A percentile compares a stretch with the other conserved stretches of the same genome.
These are phyloP conservation scores for Caloenas nicobarica DNA, from an alignment of 2,113 vertebrate species.

Conservation along the genomic window DNA sequence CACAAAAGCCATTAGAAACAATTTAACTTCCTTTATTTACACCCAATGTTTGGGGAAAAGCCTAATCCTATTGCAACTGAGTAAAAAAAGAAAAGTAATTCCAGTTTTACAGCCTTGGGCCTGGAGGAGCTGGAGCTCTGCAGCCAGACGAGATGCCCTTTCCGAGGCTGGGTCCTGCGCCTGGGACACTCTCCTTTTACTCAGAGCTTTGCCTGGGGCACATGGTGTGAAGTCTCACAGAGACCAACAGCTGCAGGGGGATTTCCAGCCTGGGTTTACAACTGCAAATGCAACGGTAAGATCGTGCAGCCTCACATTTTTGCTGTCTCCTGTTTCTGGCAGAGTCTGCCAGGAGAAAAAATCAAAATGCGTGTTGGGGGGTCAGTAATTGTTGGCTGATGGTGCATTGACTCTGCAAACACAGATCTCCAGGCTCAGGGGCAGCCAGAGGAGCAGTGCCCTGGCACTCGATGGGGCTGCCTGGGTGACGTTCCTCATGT, in stretches of 20 bases:
- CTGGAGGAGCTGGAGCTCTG: accelerated
- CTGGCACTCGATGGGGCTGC: not conserved
- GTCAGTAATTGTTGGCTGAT: not conserved
- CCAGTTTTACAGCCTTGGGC: not conserved
- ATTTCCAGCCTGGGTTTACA: not conserved
- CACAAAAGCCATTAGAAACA: not conserved
- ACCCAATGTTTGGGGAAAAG: not conserved
- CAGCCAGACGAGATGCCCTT: not conserved
- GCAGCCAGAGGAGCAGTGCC: not conserved
- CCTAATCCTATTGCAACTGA: not conserved
- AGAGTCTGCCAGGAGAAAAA: not conserved
- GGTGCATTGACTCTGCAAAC: not conserved
- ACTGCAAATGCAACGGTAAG: not conserved
- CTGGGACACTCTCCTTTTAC: not conserved
- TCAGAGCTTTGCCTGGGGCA: not conserved
- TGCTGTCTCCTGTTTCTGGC: not conserved
- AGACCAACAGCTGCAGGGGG: not conserved
- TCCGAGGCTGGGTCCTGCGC: not conserved
- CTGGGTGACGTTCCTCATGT: accelerated
- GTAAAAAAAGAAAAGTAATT: not conserved
- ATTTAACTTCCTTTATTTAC: not conserved
- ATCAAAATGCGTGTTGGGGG: not conserved
- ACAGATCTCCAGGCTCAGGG: not conserved
- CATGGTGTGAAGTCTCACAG: not conserved
- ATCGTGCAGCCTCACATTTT: not conserved